Conservation (phyloP, 2,113 vertebrate genomes). For the Excalfactoria chinensis region DNA sequence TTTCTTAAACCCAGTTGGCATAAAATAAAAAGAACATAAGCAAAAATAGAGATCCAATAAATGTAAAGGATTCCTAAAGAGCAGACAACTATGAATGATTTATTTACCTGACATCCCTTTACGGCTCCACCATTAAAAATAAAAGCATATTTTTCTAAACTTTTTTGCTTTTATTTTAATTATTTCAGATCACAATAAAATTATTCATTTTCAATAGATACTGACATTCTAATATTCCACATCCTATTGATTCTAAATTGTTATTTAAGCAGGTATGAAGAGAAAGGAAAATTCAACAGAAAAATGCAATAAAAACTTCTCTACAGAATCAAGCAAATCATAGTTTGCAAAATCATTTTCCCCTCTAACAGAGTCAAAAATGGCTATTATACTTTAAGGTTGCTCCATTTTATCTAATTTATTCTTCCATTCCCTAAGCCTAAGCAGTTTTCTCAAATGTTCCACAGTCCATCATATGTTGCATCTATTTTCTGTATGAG, state of each 20-base stretch:
- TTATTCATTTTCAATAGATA: constrained; percentile 24
- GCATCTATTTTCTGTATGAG: constrained; percentile 35
- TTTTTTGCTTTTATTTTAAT: constrained; percentile 54
- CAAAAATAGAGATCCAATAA: background rate
- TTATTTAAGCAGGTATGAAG: background rate
- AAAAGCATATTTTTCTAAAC: background rate
- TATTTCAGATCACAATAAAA: constrained; percentile 19
- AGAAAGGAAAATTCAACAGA: constrained; percentile 33
- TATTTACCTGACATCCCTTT: background rate
- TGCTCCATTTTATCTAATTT: constrained; percentile 46
- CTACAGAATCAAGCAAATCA: constrained; percentile 19
- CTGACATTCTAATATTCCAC: constrained; percentile 29
- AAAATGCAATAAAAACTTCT: background rate
- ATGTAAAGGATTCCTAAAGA: background rate
- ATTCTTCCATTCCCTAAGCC: constrained; percentile 43
- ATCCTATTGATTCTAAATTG: constrained; percentile 21
- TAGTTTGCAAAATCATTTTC: constrained; percentile 55
- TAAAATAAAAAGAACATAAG: background rate
- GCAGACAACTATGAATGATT: background rate
- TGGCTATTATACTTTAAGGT: constrained; percentile 47
- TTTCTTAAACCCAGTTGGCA: background rate
- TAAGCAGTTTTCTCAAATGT: background rate
- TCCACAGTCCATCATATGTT: constrained; percentile 9
- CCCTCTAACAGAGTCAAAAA: constrained; percentile 60
- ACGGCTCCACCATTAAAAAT: background rate